Base-by-base conservation (phyloP, 2,797 vertebrate genomes). In the Pangasius mekongensis region DNA sequence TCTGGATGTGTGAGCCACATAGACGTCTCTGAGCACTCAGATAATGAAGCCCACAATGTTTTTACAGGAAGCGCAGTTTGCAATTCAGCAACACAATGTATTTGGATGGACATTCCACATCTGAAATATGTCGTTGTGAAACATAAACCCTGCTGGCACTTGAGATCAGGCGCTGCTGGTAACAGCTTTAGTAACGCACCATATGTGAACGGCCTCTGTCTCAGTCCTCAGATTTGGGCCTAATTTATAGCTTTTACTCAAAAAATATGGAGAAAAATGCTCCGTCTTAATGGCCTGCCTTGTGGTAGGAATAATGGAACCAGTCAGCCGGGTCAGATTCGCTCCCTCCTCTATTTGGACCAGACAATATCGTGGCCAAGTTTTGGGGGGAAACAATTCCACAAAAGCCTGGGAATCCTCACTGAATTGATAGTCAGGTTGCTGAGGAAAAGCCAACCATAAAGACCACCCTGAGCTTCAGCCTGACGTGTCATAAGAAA, bases 321-420 rank as follows among this genome's bases (percentile, higher is more conserved):
- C 93, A 96, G 96, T 96, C 94, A 96, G 90, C 91, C 39, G 92
- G 93, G 91, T 95, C 94, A 96, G 95, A 96, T 96, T 92, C 92
- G 87, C 85, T 91, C 89, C 89, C 89, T 93, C 91, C 60, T 67
- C 77, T 88, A 67, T 85, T 88, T 92, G 89, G 71, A 88, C 86
- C 64, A 89, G 93, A 92, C 91, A 95, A 94, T 95, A 96, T 93
- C 91, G 87, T 90, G 76, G 93, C 84, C 91, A 93, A 88, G 90
- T 89, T 93, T 91, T 91, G 92, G 91, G 62, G 90, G 80, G 87
- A 52, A 49, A 87, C 91, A 92, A 64, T 90, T 91, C 90, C 81
- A 62, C 73, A 80, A 71, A 49, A 84, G 49, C 87, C 89, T 86
- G 89, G 88, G 90, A 90, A 89, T 89, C 86, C 71, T 91, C 76